A percentile compares a stretch with the other conserved stretches of the same genome.
Conservation (phyloP, 2,797 vertebrate species). For the Poecilia gillii region DNA sequence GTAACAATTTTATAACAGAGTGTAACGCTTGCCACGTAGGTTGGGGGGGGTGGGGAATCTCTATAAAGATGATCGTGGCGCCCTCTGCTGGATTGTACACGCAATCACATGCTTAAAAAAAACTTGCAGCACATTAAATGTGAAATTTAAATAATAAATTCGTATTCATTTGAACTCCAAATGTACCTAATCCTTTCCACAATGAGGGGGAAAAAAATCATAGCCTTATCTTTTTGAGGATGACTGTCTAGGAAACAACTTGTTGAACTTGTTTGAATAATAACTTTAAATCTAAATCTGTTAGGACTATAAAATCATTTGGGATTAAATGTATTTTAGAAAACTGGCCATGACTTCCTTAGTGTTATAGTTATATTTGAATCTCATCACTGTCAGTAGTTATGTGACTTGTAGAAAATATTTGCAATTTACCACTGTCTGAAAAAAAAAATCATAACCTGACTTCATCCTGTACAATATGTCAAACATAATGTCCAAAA, state of each 20-base stretch:
- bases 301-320: background rate
- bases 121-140: no score
- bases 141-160: background rate
- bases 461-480: background rate
- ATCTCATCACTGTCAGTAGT: background rate
- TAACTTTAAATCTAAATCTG: background rate
- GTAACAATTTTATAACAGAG: background rate
- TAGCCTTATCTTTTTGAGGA: no score
- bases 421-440: background rate
- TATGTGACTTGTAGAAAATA: background rate
- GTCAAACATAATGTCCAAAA: background rate
- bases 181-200: background rate
- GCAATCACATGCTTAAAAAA: constrained; percentile 27
- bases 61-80: constrained; percentile 22
- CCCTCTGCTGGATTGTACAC: constrained; percentile 52
- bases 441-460: background rate
- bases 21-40: background rate
- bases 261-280: background rate
- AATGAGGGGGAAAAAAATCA: no score
- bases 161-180: background rate
- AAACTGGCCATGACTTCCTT: background rate
- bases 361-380: no score
- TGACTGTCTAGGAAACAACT: background rate
- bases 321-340: background rate
- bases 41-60: background rate